Evolutionary conservation across 1,140 invertebrate species (phyloP), one percentile per base, ranked within the genome.

Genomic region (Ips typographus): DNA sequence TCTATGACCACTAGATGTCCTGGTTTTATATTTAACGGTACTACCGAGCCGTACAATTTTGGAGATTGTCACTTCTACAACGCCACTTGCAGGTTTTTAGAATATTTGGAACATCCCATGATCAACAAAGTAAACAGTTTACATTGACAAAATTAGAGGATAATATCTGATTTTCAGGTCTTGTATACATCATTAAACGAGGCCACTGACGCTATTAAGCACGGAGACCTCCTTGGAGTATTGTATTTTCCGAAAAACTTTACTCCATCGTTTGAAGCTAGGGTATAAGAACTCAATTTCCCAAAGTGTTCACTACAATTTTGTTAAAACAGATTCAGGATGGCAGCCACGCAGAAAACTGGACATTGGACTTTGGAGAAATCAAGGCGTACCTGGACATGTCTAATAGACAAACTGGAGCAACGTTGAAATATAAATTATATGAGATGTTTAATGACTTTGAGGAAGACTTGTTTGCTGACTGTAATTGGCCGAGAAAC

Each of bases 161-260:
- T 22, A 22, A 22, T 22, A 22, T 22, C 44, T 56, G 51, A 4
- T 55, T 65, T 72, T 55, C 60, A 70, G 70, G 81, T 74, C 89
- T 84, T 62, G 43, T 72, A 49, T 74, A 77, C 84, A 7, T 77
- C 83, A 38, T 75, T 86, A 1, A 80, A 85, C 1, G 82, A 84
- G 40, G 92, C 91, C 0, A 80, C 84, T 2, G 60, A 81, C 0
- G 87, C 86, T 1, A 88, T 94, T 0, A 79, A 81, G 4, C 81
- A 80, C 0, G 91, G 90, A 0, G 76, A 86, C 41, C 82, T 87
- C 1, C 87, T 89, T 77, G 94, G 90, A 1, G 85, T 89, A 0
- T 79, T 96, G 39, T 82, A 88, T 70, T 90, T 96, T 73, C 78
- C 85, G 0, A 75, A 80, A 40, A 94, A 94, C 79, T 96, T 94